Evolutionary conservation across 2,888 invertebrate genomes (phyloP).

Genomic region (Ormyrus nitidulus): DNA sequence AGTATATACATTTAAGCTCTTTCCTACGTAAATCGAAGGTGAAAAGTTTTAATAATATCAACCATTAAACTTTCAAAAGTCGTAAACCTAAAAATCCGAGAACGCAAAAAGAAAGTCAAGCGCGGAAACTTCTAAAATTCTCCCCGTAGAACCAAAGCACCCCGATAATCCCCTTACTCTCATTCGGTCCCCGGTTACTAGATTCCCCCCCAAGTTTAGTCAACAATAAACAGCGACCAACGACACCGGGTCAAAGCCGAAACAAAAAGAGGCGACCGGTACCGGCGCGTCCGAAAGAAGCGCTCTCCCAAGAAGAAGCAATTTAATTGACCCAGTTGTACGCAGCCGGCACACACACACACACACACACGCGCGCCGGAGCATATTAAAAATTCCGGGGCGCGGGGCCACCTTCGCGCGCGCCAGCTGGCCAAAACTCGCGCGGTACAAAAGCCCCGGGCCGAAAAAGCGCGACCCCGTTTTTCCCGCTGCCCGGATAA

Average conservation of each 20-base stretch:
- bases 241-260: neutral
- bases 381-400: slow-evolving; percentile 24
- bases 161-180: too few species aligned
- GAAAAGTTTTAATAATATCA: too few species aligned
- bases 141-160: too few species aligned
- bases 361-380: neutral
- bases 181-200: too few species aligned
- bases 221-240: slow-evolving; percentile 1
- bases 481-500: neutral
- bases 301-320: slow-evolving; percentile 13
- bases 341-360: too few species aligned
- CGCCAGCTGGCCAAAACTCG: slow-evolving; percentile 14
- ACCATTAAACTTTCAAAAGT: too few species aligned
- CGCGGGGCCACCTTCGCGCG: neutral
- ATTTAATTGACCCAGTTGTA: slow-evolving; percentile 52
- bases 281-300: neutral
- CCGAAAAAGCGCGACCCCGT: neutral
- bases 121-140: too few species aligned
- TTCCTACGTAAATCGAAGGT: too few species aligned
- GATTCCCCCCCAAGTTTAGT: neutral
- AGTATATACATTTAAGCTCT: too few species aligned
- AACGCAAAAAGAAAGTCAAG: too few species aligned
- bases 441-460: neutral
- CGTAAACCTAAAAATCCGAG: too few species aligned
- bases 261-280: too few species aligned